Conservation (phyloP, 2,113 vertebrate genomes). For the Chlamydotis undulata region DNA sequence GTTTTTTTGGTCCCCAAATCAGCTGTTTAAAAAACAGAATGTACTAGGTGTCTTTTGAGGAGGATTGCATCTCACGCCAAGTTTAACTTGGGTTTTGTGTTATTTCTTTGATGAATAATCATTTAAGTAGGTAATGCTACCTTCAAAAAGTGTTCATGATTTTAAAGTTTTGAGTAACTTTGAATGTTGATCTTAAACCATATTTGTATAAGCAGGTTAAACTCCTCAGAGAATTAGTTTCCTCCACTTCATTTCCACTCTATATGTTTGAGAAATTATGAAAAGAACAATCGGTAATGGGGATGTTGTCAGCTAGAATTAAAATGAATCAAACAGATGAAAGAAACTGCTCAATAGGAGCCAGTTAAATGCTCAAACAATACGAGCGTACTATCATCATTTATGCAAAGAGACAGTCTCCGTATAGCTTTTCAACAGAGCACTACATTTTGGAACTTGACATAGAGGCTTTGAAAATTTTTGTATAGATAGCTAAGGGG, state of each 20-base stretch:
- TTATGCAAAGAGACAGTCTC: slow-evolving; percentile 70
- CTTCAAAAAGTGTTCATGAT: slow-evolving; percentile 35
- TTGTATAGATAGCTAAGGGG: background rate
- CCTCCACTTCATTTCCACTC: slow-evolving; percentile 55
- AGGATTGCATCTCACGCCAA: slow-evolving; percentile 23
- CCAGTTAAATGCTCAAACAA: slow-evolving; percentile 81
- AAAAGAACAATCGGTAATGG: slow-evolving; percentile 73
- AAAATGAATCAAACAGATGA: slow-evolving; percentile 81
- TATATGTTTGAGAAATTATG: slow-evolving; percentile 76
- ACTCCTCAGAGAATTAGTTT: slow-evolving; percentile 72
- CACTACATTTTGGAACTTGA: background rate
- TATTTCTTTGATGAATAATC: slow-evolving; percentile 45
- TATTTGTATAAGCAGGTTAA: slow-evolving; percentile 71
- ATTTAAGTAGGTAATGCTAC: slow-evolving; percentile 15
- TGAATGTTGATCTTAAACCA: slow-evolving; percentile 41
- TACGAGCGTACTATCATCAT: slow-evolving; percentile 71
- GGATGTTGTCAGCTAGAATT: slow-evolving; percentile 74
- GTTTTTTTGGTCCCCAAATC: background rate
- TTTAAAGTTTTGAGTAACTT: slow-evolving; percentile 64
- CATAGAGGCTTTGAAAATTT: background rate
- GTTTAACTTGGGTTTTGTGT: slow-evolving; percentile 19
- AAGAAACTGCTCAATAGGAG: slow-evolving; percentile 74
- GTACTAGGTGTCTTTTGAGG: background rate
- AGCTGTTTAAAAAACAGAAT: background rate
- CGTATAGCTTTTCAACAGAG: slow-evolving; percentile 56